Evolutionary conservation across 2,888 invertebrate genomes (phyloP), one percentile per base, ranked within the genome.

Genomic region (Neelides folsomi): DNA sequence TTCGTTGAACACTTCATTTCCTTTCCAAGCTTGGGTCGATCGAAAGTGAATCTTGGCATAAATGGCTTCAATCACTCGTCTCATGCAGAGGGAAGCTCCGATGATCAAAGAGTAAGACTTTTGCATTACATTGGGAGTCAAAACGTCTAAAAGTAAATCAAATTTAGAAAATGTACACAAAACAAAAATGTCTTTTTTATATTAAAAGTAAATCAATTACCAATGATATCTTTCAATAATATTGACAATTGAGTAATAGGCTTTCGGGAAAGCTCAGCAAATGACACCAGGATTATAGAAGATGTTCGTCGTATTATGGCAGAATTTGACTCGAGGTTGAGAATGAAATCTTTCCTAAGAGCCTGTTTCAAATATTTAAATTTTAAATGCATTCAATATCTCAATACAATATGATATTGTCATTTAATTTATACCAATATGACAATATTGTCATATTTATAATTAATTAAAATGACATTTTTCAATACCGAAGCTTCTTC

Each of bases 221-320:
- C 81, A 66, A 81, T 68, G 43, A 82, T 70, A 60, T 76, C 72
- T 54, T 77, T 76, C 18, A 85, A 73, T n/a, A 84, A 75, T 67
- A 83, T 77, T 2, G 77, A 74, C 56, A 81, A 71, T 71, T 84
- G 83, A 58, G 78, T 71, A 54, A 72, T 70, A 2, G 80, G 78
- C 68, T 86, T 86, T 49, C 84, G 76, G 57, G 82, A 81, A 71
- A 87, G 79, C 55, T 82, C 76, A 71, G 89, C 87, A 51, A 90
- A 76, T 54, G 81, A 78, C 38, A 87, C 79, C 52, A 92, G 79
- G 70, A 86, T 86, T 48, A 77, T 79, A 1, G 89, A 81, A 34
- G 87, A 82, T 19, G 86, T 83, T 58, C 95, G 78, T 54, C 92
- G 76, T 55, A 87, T 80, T 2, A 82, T 82, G 4, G 89, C 81